These are phyloP conservation scores for Calosoma granatense DNA, from an alignment of 1,140 invertebrate species.

Conservation along the genomic window DNA sequence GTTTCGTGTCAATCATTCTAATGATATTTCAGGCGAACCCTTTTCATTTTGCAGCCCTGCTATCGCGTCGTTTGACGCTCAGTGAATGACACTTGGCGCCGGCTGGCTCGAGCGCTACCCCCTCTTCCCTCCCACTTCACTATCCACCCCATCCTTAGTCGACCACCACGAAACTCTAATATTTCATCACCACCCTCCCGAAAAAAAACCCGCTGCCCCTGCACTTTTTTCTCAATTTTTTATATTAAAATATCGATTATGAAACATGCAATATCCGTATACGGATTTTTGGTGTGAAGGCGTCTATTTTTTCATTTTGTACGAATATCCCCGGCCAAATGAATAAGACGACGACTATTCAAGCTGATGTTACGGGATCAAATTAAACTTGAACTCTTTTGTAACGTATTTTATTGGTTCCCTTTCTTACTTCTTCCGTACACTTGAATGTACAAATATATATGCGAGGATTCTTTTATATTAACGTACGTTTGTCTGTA, in stretches of 20 bases:
- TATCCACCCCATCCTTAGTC: background rate
- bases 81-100: constrained; percentile 22
- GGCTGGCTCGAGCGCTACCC: constrained; percentile 20
- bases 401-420: background rate
- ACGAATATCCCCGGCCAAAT: background rate
- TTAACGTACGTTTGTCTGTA: too few species aligned
- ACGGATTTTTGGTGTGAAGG: background rate
- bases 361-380: background rate
- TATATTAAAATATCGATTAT: constrained; percentile 9
- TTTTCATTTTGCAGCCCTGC: constrained; percentile 27
- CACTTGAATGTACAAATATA: background rate
- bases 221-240: background rate
- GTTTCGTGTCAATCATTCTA: constrained; percentile 32
- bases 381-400: constrained; percentile 7
- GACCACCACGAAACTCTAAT: background rate
- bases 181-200: background rate
- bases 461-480: too few species aligned
- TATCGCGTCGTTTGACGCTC: constrained; percentile 18
- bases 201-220: background rate
- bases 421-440: too few species aligned
- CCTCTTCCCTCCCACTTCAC: background rate
- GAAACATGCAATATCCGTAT: constrained; percentile 7
- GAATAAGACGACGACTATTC: background rate
- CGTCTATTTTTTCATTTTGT: background rate
- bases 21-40: constrained; percentile 30